These are phyloP conservation scores for Drosophila neocordata DNA, from an alignment of 1,140 invertebrate species.

Conservation along the genomic window DNA sequence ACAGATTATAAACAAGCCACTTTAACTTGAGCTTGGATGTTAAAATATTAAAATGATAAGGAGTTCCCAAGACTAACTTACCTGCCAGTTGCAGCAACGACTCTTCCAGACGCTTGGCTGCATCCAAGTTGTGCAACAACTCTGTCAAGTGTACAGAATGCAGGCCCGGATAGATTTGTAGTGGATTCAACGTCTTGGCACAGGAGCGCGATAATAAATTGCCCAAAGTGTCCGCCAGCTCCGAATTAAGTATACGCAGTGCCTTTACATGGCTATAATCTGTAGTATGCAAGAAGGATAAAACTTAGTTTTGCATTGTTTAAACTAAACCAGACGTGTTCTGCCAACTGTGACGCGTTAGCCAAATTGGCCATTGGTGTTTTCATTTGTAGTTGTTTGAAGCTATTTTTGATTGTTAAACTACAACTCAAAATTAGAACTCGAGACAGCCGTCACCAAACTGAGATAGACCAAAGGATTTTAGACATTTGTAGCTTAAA, in stretches of 20 bases:
- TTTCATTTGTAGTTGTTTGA: not conserved
- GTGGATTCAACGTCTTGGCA: constrained; percentile 90
- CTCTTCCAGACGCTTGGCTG: constrained; percentile 84
- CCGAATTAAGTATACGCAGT: constrained; percentile 91
- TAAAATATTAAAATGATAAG: constrained; percentile 76
- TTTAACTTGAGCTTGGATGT: constrained; percentile 42
- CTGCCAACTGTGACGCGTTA: not conserved
- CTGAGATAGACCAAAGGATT: no score
- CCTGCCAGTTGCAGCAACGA: constrained; percentile 85
- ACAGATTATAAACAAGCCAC: constrained; percentile 53
- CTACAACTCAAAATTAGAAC: no score
- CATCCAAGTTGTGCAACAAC: constrained; percentile 82
- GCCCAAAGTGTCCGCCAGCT: constrained; percentile 96
- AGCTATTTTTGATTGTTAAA: not conserved
- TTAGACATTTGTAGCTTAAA: no score
- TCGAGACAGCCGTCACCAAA: no score
- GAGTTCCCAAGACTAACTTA: constrained; percentile 60
- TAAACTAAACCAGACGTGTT: not conserved
- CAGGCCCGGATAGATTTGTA: constrained; percentile 88
- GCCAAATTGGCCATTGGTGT: not conserved
- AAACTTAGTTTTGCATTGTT: not conserved
- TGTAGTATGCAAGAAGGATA: constrained; percentile 80
- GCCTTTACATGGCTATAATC: constrained; percentile 94
- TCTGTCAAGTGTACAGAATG: constrained; percentile 83
- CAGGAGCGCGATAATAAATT: constrained; percentile 94